Percentiles rank a stretch among this genome's conserved stretches.
Evolutionary conservation across 1,140 invertebrate species (phyloP).

Genomic region (Tetramorium alpestre): DNA sequence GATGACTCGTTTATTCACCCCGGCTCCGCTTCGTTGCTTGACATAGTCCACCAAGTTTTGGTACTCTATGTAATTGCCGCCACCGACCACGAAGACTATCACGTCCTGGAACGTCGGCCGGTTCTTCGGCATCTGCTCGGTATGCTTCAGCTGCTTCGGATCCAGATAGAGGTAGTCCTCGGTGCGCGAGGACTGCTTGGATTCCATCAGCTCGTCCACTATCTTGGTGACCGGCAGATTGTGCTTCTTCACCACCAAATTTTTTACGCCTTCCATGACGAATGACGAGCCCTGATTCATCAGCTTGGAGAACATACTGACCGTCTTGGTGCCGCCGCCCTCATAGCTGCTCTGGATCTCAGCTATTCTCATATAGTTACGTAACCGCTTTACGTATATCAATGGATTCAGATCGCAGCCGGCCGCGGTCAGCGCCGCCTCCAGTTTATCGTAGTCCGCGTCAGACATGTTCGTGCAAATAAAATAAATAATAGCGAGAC

Average conservation of each 20-base stretch:
- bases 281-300: conserved; percentile 98
- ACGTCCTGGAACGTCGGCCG: conserved; percentile 93
- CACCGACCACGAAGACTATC: conserved; percentile 98
- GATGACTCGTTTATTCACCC: conserved; percentile 92
- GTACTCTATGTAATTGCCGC: conserved; percentile 99
- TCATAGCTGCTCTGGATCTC: conserved; percentile 91
- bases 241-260: conserved; percentile 99
- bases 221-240: conserved; percentile 97
- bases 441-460: conserved; percentile 93
- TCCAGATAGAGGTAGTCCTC: conserved; percentile 97
- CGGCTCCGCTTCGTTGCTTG: conserved; percentile 92
- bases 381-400: conserved; percentile 96
- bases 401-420: conserved; percentile 95
- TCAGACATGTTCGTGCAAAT: conserved; percentile 94
- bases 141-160: conserved; percentile 94
- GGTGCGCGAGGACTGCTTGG: conserved; percentile 91
- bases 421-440: conserved; percentile 91
- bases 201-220: conserved; percentile 96
- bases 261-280: conserved; percentile 99
- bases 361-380: conserved; percentile 93
- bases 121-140: conserved; percentile 89
- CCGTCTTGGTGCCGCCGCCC: conserved; percentile 98
- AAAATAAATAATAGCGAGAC: conserved; percentile 98
- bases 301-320: conserved; percentile 99
- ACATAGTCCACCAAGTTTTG: conserved; percentile 99